These are phyloP conservation scores for Ypsolopha sequella DNA, from an alignment of 2,888 invertebrate species.

Conservation along the genomic window DNA sequence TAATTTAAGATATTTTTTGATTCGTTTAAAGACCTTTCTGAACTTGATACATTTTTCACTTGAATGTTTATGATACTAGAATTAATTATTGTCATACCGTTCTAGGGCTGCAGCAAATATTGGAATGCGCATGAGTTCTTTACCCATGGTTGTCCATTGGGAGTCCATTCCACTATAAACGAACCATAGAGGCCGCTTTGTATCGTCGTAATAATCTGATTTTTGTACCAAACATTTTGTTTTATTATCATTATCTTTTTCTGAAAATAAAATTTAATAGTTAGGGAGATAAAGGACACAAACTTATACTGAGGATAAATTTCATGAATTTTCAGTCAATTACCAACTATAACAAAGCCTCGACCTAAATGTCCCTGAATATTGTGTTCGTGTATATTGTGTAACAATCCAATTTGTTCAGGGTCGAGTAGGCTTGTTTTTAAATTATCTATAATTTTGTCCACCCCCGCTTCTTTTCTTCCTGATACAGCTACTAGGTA, in stretches of 20 bases:
- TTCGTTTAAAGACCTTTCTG: too few relatives aligned
- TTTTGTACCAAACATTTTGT: slow-evolving; percentile 29
- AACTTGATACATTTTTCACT: too few relatives aligned
- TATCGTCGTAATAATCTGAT: slow-evolving; percentile 30
- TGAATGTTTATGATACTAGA: too few relatives aligned
- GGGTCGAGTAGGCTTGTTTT: slow-evolving; percentile 39
- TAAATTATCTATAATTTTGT: slow-evolving; percentile 27
- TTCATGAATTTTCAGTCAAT: slow-evolving; percentile 4
- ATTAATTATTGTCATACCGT: slow-evolving; percentile 20
- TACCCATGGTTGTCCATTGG: slow-evolving; percentile 78
- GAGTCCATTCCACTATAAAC: slow-evolving; percentile 82
- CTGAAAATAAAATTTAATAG: slow-evolving; percentile 16
- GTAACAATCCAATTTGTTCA: slow-evolving; percentile 42
- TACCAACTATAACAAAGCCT: slow-evolving; percentile 40
- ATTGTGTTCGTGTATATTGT: slow-evolving; percentile 34
- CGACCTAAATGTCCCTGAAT: slow-evolving; percentile 44
- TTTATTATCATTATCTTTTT: slow-evolving; percentile 24
- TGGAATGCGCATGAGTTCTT: slow-evolving; percentile 73
- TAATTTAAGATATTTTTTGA: too few relatives aligned
- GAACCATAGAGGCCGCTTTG: slow-evolving; percentile 72
- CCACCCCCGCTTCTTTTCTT: slow-evolving; percentile 30
- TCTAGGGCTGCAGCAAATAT: slow-evolving; percentile 69
- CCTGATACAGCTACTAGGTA: slow-evolving; percentile 36
- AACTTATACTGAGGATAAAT: too few relatives aligned
- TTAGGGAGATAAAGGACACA: background rate